Conservation (phyloP, 2,113 vertebrate genomes). For the Colinus virginianus region DNA sequence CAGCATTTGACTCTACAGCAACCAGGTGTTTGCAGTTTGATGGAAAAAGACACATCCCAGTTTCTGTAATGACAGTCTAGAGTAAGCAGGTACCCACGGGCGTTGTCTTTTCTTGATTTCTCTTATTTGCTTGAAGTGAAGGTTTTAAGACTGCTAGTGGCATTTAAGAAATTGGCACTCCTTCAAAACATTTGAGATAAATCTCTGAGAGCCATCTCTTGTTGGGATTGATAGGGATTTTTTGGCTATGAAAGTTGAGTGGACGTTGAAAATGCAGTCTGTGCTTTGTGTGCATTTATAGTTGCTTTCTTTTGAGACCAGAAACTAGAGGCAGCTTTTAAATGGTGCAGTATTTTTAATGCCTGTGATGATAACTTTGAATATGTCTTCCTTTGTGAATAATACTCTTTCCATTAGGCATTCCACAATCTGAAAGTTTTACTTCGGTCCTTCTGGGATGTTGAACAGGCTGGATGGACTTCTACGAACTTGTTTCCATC, state of each 20-base stretch:
- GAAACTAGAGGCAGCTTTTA: not conserved
- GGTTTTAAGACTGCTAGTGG: not conserved
- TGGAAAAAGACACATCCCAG: not conserved
- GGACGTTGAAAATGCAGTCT: not conserved
- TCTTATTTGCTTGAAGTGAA: not conserved
- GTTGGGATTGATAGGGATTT: not conserved
- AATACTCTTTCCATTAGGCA: not conserved
- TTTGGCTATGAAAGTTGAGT: not conserved
- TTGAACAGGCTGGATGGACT: not conserved
- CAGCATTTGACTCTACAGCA: not conserved
- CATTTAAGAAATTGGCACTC: not conserved
- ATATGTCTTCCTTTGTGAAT: not conserved
- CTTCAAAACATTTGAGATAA: not conserved
- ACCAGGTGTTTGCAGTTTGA: not conserved
- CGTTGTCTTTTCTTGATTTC: not conserved
- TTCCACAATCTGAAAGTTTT: not conserved
- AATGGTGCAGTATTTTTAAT: not conserved
- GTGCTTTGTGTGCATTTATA: not conserved
- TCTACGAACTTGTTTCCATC: slow-evolving; percentile 38
- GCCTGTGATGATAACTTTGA: not conserved
- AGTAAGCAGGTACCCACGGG: not conserved
- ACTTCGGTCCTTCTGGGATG: not conserved
- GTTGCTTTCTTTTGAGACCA: not conserved
- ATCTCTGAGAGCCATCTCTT: not conserved
- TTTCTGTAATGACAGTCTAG: not conserved